Evolutionary conservation across 2,113 vertebrate genomes (phyloP), one percentile per base, ranked within the genome.

Genomic region (Aplodontia rufa): DNA sequence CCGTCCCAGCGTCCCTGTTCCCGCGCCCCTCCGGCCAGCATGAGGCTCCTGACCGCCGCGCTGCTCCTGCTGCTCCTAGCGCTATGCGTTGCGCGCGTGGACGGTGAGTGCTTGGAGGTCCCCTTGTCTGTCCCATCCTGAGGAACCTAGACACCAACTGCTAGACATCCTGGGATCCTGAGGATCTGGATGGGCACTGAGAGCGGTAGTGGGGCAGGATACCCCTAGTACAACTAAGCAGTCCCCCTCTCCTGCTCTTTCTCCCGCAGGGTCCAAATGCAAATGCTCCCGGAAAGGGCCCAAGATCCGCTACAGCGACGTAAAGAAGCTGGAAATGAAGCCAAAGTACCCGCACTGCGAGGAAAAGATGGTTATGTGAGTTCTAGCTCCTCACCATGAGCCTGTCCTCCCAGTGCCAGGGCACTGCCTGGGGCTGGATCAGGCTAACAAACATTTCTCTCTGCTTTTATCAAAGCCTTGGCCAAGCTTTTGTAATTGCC

Each of bases 341-440:
- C 99, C 99, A 51, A 99, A 99, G 98, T 99, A 99, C 98, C 99
- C 99, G 0, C 99, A 99, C 97, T 99, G 99, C 92, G 99, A 99
- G 95, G 99, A 99, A 98, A 99, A 99, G 98, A 99, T 99, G 99
- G 99, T 99, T 96, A 99, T 99, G 99, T 99, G 98, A 99, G 99
- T 99, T 90, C 83, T 66, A 55, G 20, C 69, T 75, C 49, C 87
- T 93, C 62, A 2, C 51, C 0, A 14, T 1, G 69, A 40, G 42
- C 82, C 3, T n/a, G 64, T n/a, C 82, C 80, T 9, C 55, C 81
- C 19, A 1, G 26, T 37, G 78, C 30, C 26, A 78, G 86, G 90
- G 87, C 74, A 35, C 45, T 62, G 69, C 53, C 11, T 49, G 71
- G 89, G 90, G 40, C 64, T 68, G 87, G 71, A n/a, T 84, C 24